Evolutionary conservation across 2,797 vertebrate species (phyloP), one percentile per base, ranked within the genome.

Genomic region (Halcyon chelicuti): DNA sequence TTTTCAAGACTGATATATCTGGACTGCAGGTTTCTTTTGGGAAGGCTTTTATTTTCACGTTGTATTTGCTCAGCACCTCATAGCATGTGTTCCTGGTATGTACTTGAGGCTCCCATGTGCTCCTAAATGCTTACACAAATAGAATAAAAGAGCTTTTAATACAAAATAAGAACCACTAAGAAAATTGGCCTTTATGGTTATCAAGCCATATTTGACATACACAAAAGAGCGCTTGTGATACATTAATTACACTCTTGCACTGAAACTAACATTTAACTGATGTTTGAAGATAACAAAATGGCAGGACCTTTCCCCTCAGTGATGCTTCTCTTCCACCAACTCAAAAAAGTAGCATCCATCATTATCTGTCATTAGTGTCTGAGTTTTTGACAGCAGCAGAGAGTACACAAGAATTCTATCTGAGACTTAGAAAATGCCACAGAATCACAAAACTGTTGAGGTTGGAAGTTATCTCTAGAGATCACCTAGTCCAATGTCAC

Each of bases 111-210:
- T 94, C 44, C 55, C 55, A 67, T 23, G 44, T 78, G 58, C 16
- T 94, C 23, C 79, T 81, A 33, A 44, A 63, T 26, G 46, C 75
- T 84, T 61, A 72, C 12, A 82, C 18, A 70, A 86, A 79, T 14
- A 72, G 46, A 75, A 31, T 20, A 52, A 78, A 93, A 90, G 77
- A 92, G 80, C 33, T 95, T 94, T 94, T 90, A 88, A 95, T 95
- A 84, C 17, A 86, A 87, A 96, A 90, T 44, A 73, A 76, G 65
- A 12, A 58, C 33, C 55, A 74, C 39, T 73, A 95, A 85, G 86
- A 97, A 94, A 94, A 92, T 42, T 86, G 65, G 16, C n/a, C 31
- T 82, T 78, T 65, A 82, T 61, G 29, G n/a, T 75, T 87, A 75
- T 67, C 62, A 83, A 74, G 60, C 23, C 28, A 28, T 23, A 40